Conservation (phyloP, 2,113 vertebrate genomes). For the Rhea americana region DNA sequence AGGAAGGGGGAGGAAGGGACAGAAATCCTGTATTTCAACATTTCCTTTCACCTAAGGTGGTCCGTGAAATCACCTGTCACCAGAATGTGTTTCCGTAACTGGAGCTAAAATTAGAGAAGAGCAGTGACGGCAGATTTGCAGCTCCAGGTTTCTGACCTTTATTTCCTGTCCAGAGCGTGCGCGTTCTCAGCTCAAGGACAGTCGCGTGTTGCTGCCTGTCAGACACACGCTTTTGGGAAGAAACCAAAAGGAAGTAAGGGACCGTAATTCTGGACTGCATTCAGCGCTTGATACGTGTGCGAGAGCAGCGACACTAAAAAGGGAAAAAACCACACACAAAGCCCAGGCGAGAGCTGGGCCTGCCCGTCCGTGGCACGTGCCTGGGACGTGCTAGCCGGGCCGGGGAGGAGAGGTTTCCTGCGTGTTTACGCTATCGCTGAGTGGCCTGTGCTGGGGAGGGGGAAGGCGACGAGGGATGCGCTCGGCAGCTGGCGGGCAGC, state of each 20-base stretch:
- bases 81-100: not conserved
- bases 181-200: not conserved
- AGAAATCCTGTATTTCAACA: not conserved
- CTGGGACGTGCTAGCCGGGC: accelerated
- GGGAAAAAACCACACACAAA: accelerated
- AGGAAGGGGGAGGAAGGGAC: not conserved
- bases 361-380: accelerated
- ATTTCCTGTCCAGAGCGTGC: not conserved
- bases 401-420: not conserved
- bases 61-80: not conserved
- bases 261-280: not conserved
- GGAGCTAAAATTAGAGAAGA: not conserved
- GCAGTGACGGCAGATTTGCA: not conserved
- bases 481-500: not conserved
- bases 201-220: not conserved
- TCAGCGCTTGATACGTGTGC: not conserved
- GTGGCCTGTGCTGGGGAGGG: accelerated
- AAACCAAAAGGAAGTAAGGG: not conserved
- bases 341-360: not conserved
- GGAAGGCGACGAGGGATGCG: not conserved
- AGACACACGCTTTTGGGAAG: not conserved
- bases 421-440: not conserved
- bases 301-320: not conserved
- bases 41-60: not conserved
- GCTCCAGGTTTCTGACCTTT: not conserved